Conservation (phyloP, 2,797 vertebrate genomes). For the Trichosurus vulpecula region DNA sequence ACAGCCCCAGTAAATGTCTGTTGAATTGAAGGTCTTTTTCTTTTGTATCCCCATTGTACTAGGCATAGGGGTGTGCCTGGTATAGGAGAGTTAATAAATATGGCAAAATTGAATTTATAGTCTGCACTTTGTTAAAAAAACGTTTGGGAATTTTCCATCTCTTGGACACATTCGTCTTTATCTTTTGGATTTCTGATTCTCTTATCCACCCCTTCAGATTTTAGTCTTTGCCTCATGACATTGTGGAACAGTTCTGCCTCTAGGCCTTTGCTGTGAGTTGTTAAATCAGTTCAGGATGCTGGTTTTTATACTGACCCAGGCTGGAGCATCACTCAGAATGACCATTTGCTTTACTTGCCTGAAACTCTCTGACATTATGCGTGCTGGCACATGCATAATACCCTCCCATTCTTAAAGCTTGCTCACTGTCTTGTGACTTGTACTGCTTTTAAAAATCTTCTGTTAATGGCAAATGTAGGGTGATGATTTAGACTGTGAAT, state of each 20-base stretch:
- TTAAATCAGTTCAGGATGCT: not conserved
- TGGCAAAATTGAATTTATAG: not conserved
- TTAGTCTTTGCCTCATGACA: not conserved
- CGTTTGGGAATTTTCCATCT: not conserved
- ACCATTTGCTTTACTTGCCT: not conserved
- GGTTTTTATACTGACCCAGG: not conserved
- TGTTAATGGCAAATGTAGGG: not conserved
- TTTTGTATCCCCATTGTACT: not conserved
- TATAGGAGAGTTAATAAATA: not conserved
- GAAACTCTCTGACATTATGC: not conserved
- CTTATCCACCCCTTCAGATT: not conserved
- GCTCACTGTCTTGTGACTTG: not conserved
- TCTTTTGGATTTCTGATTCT: not conserved
- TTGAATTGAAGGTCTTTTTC: not conserved
- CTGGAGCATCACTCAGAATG: not conserved
- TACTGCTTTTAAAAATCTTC: not conserved
- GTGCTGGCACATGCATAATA: not conserved
- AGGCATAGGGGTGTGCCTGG: not conserved
- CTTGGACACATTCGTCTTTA: not conserved
- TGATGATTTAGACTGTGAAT: not conserved
- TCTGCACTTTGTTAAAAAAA: not conserved
- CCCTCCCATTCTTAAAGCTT: not conserved
- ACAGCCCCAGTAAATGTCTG: not conserved
- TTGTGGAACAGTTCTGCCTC: not conserved
- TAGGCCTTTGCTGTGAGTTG: not conserved